phyloP scores from a whole-genome alignment of 2,797 vertebrate species.

The Threskiornis aethiopicus region DNA sequence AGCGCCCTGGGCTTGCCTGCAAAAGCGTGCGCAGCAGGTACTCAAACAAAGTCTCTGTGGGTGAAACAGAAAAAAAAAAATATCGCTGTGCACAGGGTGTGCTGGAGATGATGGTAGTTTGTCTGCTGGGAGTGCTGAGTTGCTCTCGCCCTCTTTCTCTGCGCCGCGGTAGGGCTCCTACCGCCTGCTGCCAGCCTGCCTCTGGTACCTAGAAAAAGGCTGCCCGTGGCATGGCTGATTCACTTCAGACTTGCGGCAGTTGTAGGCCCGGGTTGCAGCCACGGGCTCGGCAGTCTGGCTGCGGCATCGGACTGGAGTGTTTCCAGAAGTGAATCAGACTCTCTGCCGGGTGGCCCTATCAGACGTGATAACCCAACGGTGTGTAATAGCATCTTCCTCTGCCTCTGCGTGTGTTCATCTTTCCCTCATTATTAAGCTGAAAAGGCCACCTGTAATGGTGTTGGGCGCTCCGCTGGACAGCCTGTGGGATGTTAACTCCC shows the following conservation, averaged over 20 bases:
- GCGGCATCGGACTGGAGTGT: fast-evolving
- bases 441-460: neutral
- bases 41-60: neutral
- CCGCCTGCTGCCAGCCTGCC: neutral
- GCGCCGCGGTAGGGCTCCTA: neutral
- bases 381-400: neutral
- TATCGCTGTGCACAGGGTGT: neutral
- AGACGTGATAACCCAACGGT: neutral
- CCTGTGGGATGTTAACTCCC: neutral
- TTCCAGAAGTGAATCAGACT: constrained; percentile 2
- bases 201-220: neutral
- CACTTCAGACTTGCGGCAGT: neutral
- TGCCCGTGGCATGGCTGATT: neutral
- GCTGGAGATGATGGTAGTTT: neutral
- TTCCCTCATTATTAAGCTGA: neutral
- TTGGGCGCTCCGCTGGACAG: neutral
- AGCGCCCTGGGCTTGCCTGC: neutral
- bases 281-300: neutral
- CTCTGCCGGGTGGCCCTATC: neutral
- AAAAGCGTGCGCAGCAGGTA: neutral
- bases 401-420: neutral
- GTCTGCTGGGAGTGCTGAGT: neutral
- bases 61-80: neutral
- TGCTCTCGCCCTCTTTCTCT: neutral
- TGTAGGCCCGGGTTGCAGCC: neutral